These are phyloP conservation scores for Ovis canadensis DNA, from an alignment of 2,113 vertebrate genomes.

Conservation along the genomic window DNA sequence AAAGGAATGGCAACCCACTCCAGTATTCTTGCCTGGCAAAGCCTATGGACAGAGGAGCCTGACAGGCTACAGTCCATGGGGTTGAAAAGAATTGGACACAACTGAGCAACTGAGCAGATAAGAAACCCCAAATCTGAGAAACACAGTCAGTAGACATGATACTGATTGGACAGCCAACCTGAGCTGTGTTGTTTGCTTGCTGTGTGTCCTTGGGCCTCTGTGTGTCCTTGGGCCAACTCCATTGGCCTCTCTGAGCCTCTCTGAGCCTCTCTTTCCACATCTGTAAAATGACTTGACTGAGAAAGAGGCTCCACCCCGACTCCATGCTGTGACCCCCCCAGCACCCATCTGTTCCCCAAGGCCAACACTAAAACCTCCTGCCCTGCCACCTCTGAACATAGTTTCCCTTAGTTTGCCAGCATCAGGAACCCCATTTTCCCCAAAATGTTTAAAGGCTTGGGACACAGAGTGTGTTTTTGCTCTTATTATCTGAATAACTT, in stretches of 20 bases:
- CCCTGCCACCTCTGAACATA: not conserved
- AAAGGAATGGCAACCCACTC: not conserved
- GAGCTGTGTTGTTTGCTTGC: not conserved
- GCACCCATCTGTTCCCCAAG: not conserved
- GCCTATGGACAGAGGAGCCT: not conserved
- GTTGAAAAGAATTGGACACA: not conserved
- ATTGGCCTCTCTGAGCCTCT: not conserved
- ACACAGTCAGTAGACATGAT: not conserved
- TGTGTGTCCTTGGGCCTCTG: not conserved
- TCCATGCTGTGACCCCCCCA: not conserved
- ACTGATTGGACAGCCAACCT: not conserved
- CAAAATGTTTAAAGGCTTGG: not conserved
- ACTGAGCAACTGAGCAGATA: not conserved
- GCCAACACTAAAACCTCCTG: not conserved
- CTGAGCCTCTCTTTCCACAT: not conserved
- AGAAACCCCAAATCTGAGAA: not conserved
- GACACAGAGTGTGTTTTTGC: not conserved
- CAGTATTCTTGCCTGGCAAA: not conserved
- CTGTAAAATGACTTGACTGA: not conserved
- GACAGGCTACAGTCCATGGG: not conserved
- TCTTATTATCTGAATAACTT: not conserved
- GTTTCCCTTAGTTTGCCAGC: not conserved
- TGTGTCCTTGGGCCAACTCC: not conserved
- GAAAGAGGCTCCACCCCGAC: rapidly evolving
- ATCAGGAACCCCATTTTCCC: not conserved